Conservation (phyloP, 2,113 vertebrate genomes). For the Heterocephalus glaber region DNA sequence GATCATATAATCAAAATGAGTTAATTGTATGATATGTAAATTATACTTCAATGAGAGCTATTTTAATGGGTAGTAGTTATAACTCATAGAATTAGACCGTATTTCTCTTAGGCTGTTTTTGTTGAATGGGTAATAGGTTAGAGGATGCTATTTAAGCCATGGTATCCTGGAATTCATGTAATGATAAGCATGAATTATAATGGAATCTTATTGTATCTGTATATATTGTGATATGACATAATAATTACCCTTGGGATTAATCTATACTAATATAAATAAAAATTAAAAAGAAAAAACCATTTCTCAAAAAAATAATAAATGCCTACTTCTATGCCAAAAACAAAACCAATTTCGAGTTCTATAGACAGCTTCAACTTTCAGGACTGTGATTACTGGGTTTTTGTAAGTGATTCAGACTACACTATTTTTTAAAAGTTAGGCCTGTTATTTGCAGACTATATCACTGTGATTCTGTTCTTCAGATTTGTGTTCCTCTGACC, state of each 20-base stretch:
- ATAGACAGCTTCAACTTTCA: not conserved
- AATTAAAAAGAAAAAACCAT: not conserved
- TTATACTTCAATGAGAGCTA: not conserved
- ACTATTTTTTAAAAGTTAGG: not conserved
- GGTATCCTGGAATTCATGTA: not conserved
- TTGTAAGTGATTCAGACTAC: not conserved
- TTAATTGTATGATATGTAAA: not conserved
- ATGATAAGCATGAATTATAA: not conserved
- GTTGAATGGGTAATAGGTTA: not conserved
- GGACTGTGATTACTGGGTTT: not conserved
- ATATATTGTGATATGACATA: not conserved
- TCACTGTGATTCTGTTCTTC: not conserved
- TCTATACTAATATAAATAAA: not conserved
- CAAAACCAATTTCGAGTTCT: not conserved
- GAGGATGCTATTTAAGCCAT: not conserved
- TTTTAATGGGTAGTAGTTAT: not conserved
- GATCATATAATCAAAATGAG: not conserved
- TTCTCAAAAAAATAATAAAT: not conserved
- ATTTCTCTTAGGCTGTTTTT: not conserved
- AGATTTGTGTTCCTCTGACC: not conserved
- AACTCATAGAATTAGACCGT: not conserved
- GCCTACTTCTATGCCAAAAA: not conserved
- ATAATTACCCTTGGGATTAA: not conserved
- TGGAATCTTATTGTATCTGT: not conserved
- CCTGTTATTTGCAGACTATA: not conserved